Evolutionary conservation across 2,888 invertebrate genomes (phyloP).

Genomic region (Octonoba sinensis): DNA sequence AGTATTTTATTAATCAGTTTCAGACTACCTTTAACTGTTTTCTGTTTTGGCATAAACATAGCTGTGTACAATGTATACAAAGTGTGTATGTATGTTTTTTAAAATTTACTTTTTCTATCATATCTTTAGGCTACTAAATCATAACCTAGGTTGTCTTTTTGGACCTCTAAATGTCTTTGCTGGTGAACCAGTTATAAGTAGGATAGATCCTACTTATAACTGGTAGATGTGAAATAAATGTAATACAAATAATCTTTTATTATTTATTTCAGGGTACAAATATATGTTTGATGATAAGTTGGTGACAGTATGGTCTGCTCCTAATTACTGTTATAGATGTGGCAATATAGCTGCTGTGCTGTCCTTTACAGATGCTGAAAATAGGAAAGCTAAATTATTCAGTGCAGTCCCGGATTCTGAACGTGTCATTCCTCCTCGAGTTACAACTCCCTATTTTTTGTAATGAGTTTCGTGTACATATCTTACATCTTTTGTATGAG

Average conservation of each 20-base stretch:
- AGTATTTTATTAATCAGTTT: too few relatives aligned
- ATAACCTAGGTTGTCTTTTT: too few relatives aligned
- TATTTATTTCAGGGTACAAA: constrained; percentile 82
- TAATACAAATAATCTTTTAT: not conserved
- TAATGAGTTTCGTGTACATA: constrained; percentile 70
- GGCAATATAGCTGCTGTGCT: constrained; percentile 98
- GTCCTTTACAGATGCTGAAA: constrained; percentile 83
- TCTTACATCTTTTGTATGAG: too few relatives aligned
- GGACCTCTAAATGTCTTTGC: too few relatives aligned
- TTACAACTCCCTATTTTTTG: constrained; percentile 97
- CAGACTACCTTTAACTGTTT: too few relatives aligned
- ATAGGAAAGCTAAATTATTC: constrained; percentile 86
- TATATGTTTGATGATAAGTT: constrained; percentile 98
- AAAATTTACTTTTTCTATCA: too few relatives aligned
- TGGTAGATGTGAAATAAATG: not conserved
- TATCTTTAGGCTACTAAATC: too few relatives aligned
- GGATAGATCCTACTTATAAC: too few relatives aligned
- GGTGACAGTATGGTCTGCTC: constrained; percentile 99
- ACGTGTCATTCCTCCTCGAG: constrained; percentile 91
- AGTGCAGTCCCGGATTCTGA: constrained; percentile 95
- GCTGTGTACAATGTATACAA: too few relatives aligned
- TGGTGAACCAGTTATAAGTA: too few relatives aligned
- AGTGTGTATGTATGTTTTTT: too few relatives aligned
- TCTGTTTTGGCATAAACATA: too few relatives aligned
- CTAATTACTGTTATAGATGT: constrained; percentile 99